A percentile compares a stretch with the other conserved stretches of the same genome.
Conservation (phyloP, 37 sponge, comb jelly and placozoan genomes). For the Halisarca cf. caerulea region DNA sequence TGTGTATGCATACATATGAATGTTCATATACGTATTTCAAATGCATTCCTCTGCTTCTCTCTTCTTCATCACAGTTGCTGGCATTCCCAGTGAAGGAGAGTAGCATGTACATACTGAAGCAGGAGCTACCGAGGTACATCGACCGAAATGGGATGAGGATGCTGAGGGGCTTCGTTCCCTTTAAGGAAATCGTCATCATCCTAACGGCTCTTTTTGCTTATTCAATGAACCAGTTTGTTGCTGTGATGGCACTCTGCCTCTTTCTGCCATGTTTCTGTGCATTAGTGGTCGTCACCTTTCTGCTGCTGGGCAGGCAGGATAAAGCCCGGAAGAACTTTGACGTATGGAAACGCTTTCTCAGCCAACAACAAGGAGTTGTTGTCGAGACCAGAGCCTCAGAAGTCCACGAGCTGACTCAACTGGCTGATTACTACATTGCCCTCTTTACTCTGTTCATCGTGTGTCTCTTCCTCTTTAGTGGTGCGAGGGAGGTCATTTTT, state of each 20-base stretch:
- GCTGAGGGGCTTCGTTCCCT: conserved; percentile 7
- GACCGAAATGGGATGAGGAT: background rate
- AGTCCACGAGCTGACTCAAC: background rate
- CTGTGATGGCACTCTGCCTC: background rate
- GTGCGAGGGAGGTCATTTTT: background rate
- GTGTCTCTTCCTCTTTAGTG: background rate
- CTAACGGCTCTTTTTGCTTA: background rate
- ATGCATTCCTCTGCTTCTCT: too few relatives aligned
- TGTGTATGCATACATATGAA: too few relatives aligned
- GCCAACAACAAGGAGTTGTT: background rate
- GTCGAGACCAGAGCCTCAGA: background rate
- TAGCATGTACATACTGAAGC: background rate
- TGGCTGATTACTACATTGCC: background rate
- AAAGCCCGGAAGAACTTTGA: background rate
- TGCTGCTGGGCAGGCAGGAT: conserved; percentile 17
- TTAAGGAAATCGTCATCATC: background rate
- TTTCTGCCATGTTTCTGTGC: background rate
- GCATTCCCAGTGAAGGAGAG: background rate
- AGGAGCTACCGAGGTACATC: conserved; percentile 8
- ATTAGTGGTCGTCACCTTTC: background rate
- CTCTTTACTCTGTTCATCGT: background rate
- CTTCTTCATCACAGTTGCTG: background rate
- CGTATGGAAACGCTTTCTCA: background rate
- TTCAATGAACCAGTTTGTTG: conserved; percentile 12
- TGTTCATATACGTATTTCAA: too few relatives aligned